phyloP scores from a whole-genome alignment of 2,113 vertebrate genomes.

The Tetraodon nigroviridis region DNA sequence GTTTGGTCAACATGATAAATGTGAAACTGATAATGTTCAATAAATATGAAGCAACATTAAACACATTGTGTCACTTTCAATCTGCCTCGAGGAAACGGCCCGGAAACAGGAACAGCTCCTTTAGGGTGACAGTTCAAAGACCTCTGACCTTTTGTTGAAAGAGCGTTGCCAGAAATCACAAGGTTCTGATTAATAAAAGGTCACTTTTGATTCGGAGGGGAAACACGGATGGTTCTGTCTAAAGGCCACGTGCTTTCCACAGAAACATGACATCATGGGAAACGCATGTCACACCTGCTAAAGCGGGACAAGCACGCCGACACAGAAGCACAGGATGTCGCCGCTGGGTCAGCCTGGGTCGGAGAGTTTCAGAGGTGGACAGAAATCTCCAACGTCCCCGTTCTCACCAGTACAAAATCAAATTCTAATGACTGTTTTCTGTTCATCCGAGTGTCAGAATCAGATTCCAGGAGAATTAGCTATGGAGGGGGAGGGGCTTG shows the following conservation, averaged over 20 bases:
- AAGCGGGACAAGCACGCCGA: not conserved
- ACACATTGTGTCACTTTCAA: no score
- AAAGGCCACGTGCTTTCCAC: not conserved
- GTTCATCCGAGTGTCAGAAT: constrained; percentile 33
- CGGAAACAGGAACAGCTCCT: no score
- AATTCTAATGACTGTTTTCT: constrained; percentile 24
- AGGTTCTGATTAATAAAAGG: not conserved
- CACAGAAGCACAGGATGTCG: constrained; percentile 44
- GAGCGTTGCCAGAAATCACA: not conserved
- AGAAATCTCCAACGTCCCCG: constrained; percentile 22
- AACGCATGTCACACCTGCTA: constrained; percentile 5
- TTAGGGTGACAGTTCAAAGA: constrained; percentile 8
- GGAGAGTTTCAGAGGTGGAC: constrained; percentile 24
- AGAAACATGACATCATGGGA: constrained; percentile 14
- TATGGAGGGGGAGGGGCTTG: constrained; percentile 2
- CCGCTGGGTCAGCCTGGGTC: constrained; percentile 1
- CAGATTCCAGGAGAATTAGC: constrained; percentile 28
- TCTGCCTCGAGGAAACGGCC: no score
- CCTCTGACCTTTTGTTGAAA: constrained; percentile 10
- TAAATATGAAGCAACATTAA: no score
- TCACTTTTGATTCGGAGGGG: not conserved
- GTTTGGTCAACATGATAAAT: no score
- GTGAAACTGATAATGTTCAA: no score
- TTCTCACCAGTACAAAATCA: not conserved
- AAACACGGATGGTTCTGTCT: not conserved